A percentile compares a stretch with the other conserved stretches of the same genome.
phyloP scores from a whole-genome alignment of 2,888 invertebrate species.

The Eucriotettix oculatus region DNA sequence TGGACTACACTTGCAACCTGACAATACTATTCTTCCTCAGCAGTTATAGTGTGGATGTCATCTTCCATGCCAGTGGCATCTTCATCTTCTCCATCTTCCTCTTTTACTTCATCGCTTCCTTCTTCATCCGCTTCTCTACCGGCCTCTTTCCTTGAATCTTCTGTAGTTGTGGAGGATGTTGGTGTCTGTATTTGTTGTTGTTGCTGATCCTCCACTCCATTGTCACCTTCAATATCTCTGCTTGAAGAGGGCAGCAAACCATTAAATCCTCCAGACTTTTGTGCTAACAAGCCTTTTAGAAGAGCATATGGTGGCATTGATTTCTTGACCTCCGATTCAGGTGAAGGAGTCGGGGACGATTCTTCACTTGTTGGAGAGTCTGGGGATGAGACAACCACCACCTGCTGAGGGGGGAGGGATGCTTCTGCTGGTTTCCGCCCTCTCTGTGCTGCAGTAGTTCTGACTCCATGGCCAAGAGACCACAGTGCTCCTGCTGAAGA shows the following conservation, averaged over 20 bases:
- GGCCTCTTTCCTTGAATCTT: conserved; percentile 12
- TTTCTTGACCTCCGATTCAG: conserved; percentile 57
- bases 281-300: not conserved
- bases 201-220: not conserved
- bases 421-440: conserved; percentile 4
- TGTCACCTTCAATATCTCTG: not conserved
- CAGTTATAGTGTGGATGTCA: conserved; percentile 5
- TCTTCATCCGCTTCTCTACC: conserved; percentile 12
- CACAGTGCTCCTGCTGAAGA: conserved; percentile 4
- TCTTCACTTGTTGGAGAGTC: conserved; percentile 79
- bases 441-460: conserved; percentile 4
- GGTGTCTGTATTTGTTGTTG: conserved; percentile 12
- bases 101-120: conserved; percentile 12
- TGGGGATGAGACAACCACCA: conserved; percentile 46
- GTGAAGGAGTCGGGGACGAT: conserved; percentile 38
- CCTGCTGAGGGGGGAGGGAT: conserved; percentile 4
- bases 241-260: not conserved
- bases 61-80: conserved; percentile 3
- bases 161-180: conserved; percentile 12
- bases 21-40: conserved; percentile 5
- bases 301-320: conserved; percentile 16
- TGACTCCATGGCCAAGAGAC: conserved; percentile 6
- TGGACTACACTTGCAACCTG: not conserved
- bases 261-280: not conserved
- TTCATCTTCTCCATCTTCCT: conserved; percentile 8